Base-by-base conservation (phyloP, 2,888 invertebrate genomes). In the Listrodromus nycthemerus region DNA sequence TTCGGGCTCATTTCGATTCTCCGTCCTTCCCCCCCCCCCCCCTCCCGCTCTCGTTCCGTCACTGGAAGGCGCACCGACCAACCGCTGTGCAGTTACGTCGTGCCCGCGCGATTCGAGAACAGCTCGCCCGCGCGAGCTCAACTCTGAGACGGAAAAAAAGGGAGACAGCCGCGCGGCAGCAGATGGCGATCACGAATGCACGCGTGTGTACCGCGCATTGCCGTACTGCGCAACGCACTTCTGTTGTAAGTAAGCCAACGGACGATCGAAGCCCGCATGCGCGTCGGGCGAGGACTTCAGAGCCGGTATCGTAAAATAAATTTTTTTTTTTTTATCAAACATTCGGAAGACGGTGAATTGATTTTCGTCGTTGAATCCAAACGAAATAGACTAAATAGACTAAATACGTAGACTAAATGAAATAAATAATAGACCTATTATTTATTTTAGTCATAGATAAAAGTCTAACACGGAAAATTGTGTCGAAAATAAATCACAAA, bases 181-280 rank as follows among this genome's bases (percentile, higher is more conserved):
- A 84, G 84, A 84, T 84, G 84, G 84, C 80, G 78, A 84, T 80
- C 84, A 75, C 74, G 74, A 78, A 70, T 84, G 63, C 65, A 37
- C 74, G 70, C 66, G 77, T 67, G 33, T 67, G 41, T 27, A 65
- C 63, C n/a, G 52, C 33, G n/a, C 61, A 61, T 61, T 61, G 30
- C 16, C 30, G 30, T 76, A 55, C 75, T 33, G 21, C 41, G 16
- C 41, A 27, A 33, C 70, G 75, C 73, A 67, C 63, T 80, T 65
- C 55, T 76, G 76, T 67, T 71, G 33, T 41, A 63, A 83, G 80
- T 74, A 50, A 80, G 30, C 80, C 73, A 77, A 80, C 80, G 82
- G 69, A 27, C 69, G 75, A 69, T 30, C 27, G 61, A 24, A 58
- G 63, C 61, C 27, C 61, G 24, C 63, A 48, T 63, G n/a, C 77